These are phyloP conservation scores for Danio rerio DNA, from an alignment of 2,113 vertebrate species.

Conservation along the genomic window DNA sequence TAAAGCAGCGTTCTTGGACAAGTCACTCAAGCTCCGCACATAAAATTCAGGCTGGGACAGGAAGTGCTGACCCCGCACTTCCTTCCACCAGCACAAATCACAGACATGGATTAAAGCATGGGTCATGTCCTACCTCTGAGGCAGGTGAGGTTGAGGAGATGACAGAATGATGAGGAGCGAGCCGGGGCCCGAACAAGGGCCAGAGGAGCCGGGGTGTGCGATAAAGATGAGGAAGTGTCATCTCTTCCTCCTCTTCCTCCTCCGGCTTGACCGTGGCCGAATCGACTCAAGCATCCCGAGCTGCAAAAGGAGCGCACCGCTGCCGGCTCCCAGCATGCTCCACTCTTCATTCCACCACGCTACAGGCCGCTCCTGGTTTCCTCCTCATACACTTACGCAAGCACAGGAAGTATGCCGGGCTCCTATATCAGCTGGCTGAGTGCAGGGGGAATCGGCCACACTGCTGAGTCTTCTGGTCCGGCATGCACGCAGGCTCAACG, in stretches of 20 bases:
- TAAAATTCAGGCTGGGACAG: background rate
- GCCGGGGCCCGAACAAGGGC: slow-evolving; percentile 57
- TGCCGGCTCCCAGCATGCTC: slow-evolving; percentile 91
- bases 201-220: slow-evolving; percentile 48
- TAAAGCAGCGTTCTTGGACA: background rate
- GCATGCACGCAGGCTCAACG: slow-evolving; percentile 56
- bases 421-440: slow-evolving; percentile 72
- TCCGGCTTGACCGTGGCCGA: slow-evolving; percentile 85
- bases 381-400: slow-evolving; percentile 60
- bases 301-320: slow-evolving; percentile 89
- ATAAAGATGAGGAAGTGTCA: slow-evolving; percentile 47
- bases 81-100: background rate
- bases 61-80: slow-evolving; percentile 13
- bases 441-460: slow-evolving; percentile 60
- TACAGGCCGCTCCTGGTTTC: slow-evolving; percentile 54
- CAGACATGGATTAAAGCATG: slow-evolving; percentile 13
- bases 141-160: slow-evolving; percentile 61
- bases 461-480: slow-evolving; percentile 65
- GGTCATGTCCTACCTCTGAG: slow-evolving; percentile 57
- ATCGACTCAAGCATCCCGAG: slow-evolving; percentile 90
- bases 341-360: slow-evolving; percentile 87
- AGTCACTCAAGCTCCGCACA: slow-evolving; percentile 40
- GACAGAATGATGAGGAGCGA: slow-evolving; percentile 59
- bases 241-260: slow-evolving; percentile 51
- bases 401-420: slow-evolving; percentile 59